These are phyloP conservation scores for Microtus pennsylvanicus DNA, from an alignment of 2,113 vertebrate genomes.

Conservation along the genomic window DNA sequence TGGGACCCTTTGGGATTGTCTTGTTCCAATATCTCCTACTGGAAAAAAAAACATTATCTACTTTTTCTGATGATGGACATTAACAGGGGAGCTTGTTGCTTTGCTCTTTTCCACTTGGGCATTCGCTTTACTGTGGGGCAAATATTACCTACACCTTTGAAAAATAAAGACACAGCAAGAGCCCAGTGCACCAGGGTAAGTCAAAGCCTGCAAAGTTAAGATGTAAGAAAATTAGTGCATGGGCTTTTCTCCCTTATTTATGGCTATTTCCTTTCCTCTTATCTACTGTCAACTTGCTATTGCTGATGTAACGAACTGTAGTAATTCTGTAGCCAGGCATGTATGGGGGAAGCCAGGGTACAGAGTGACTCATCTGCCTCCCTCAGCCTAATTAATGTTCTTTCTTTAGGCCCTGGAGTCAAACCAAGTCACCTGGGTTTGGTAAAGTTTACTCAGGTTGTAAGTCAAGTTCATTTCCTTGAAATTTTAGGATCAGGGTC, in stretches of 20 bases:
- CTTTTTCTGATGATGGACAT: neutral
- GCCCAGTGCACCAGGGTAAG: neutral
- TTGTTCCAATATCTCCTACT: neutral
- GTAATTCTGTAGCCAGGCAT: neutral
- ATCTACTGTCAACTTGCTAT: neutral
- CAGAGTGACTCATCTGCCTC: neutral
- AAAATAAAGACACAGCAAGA: neutral
- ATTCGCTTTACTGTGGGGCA: neutral
- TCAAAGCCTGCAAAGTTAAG: neutral
- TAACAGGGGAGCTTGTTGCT: neutral
- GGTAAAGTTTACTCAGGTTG: neutral
- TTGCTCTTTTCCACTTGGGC: neutral
- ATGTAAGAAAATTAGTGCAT: neutral
- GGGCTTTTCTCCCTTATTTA: neutral
- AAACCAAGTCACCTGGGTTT: neutral
- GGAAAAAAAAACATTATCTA: neutral
- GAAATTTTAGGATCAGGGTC: neutral
- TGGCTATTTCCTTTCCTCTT: neutral
- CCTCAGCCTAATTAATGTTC: slow-evolving; percentile 46
- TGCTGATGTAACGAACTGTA: slow-evolving; percentile 12
- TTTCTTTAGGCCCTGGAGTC: neutral
- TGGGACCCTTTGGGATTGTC: neutral
- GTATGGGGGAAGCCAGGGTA: neutral
- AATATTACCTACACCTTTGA: neutral
- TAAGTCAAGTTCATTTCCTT: slow-evolving; percentile 18